Evolutionary conservation across 2,797 vertebrate genomes (phyloP).

Genomic region (Erethizon dorsatum): DNA sequence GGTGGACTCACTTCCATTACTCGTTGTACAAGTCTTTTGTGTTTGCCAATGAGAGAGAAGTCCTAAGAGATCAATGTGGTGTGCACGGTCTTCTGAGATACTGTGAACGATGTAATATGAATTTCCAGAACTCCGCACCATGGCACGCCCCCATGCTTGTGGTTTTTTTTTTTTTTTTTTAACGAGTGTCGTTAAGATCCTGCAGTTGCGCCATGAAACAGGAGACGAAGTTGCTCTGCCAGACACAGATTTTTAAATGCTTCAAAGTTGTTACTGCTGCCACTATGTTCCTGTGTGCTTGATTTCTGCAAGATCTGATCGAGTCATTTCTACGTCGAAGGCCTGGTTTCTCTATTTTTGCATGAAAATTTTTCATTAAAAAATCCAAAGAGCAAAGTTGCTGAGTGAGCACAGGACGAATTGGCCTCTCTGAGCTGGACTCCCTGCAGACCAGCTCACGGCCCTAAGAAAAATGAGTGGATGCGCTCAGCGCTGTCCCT

Average conservation of each 20-base stretch:
- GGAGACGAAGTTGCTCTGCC: not conserved
- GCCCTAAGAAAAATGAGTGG: constrained; percentile 87
- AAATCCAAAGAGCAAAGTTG: constrained; percentile 82
- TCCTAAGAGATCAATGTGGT: accelerated
- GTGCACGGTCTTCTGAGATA: not conserved
- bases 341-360: constrained; percentile 70
- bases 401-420: constrained; percentile 86
- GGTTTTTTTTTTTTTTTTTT: not conserved
- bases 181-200: not conserved
- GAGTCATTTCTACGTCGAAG: constrained; percentile 67
- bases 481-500: constrained; percentile 84
- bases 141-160: not conserved
- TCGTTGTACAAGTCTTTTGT: not conserved
- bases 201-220: not conserved
- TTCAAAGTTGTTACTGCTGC: constrained; percentile 19
- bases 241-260: not conserved
- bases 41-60: not conserved
- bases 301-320: constrained; percentile 48
- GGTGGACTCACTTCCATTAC: accelerated
- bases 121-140: not conserved
- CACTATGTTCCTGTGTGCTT: not conserved
- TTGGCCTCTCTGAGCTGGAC: constrained; percentile 74
- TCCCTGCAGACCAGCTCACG: constrained; percentile 83
- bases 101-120: not conserved
- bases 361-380: constrained; percentile 81